Evolutionary conservation across 2,888 invertebrate species (phyloP).

Genomic region (Galeruca laticollis): DNA sequence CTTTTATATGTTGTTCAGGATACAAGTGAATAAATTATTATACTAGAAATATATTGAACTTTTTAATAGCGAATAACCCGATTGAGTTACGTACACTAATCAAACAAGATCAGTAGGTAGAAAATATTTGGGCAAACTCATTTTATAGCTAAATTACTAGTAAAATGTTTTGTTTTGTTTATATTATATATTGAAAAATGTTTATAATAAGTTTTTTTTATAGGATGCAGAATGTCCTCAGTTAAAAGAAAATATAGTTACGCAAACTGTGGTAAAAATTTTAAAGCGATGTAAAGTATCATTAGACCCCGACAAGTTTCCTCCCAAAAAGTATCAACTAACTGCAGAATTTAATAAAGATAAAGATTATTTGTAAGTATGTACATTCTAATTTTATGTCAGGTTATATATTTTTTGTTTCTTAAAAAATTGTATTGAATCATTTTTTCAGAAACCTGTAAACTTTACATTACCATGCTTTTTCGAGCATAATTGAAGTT

Average conservation of each 20-base stretch:
- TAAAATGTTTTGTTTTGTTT: no score
- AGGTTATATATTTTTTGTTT: conserved; percentile 9
- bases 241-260: conserved; percentile 52
- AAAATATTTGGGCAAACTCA: no score
- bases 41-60: no score
- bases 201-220: conserved; percentile 20
- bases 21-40: no score
- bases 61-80: no score
- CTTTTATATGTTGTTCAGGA: no score
- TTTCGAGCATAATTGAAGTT: no score
- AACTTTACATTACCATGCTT: no score
- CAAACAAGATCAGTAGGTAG: no score
- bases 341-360: conserved; percentile 78
- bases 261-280: conserved; percentile 61
- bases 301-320: conserved; percentile 73
- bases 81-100: no score
- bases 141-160: no score
- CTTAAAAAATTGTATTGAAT: conserved; percentile 27
- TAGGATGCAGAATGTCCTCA: conserved; percentile 51
- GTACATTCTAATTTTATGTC: conserved; percentile 1
- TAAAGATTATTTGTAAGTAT: conserved; percentile 78
- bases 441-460: background rate
- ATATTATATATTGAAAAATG: no score
- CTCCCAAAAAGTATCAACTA: conserved; percentile 73
- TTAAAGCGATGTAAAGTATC: conserved; percentile 70